Evolutionary conservation across 2,888 invertebrate genomes (phyloP).

Genomic region (Pandemis heparana): DNA sequence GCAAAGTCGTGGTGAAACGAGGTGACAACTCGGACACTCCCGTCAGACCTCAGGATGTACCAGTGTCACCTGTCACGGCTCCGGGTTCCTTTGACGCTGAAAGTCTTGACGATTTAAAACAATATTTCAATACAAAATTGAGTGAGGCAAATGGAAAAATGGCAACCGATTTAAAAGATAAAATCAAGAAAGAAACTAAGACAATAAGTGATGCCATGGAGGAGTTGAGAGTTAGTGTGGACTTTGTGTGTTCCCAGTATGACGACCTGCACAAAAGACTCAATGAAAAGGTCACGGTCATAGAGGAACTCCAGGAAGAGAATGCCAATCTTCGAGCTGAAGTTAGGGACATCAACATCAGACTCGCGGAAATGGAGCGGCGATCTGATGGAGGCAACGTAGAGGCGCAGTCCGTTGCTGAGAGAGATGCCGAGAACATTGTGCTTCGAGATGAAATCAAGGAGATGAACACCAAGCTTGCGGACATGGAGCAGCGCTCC

Average conservation of each 20-base stretch:
- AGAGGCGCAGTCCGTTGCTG: too few relatives aligned
- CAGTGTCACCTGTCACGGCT: too few relatives aligned
- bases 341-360: background rate
- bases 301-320: background rate
- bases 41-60: background rate
- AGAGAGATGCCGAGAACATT: too few relatives aligned
- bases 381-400: too few relatives aligned
- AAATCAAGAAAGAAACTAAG: background rate
- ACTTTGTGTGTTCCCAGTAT: constrained; percentile 14
- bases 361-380: too few relatives aligned
- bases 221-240: constrained; percentile 1
- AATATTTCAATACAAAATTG: constrained; percentile 1
- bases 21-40: constrained; percentile 9
- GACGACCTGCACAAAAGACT: constrained; percentile 9
- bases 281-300: background rate
- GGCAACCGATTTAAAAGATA: background rate
- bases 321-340: background rate
- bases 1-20: background rate
- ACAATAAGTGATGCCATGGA: background rate
- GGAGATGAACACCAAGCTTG: background rate
- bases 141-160: background rate
- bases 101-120: background rate
- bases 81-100: background rate
- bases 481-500: constrained; percentile 1
- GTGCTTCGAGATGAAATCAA: background rate